Conservation (phyloP, 2,888 invertebrate genomes). For the Metallyticus violacea region DNA sequence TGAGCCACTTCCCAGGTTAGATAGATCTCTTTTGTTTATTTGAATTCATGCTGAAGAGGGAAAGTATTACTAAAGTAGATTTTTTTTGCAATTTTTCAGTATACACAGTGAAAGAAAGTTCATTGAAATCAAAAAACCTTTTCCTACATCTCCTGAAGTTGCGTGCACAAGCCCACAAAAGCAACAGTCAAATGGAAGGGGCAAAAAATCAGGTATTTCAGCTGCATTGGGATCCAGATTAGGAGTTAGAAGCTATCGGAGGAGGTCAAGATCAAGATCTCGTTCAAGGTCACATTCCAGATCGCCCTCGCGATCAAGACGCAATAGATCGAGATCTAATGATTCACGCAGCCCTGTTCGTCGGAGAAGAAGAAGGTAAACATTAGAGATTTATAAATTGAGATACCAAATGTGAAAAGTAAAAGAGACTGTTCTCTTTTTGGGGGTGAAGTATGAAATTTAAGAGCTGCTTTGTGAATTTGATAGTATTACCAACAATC, state of each 20-base stretch:
- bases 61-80: not conserved
- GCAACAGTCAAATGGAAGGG: conserved; percentile 38
- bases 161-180: conserved; percentile 36
- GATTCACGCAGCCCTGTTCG: conserved; percentile 24
- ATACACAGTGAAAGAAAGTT: conserved; percentile 32
- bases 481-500: no score
- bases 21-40: not conserved
- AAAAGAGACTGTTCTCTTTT: not conserved
- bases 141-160: conserved; percentile 9
- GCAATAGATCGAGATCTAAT: conserved; percentile 27
- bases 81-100: conserved; percentile 21
- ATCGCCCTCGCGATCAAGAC: conserved; percentile 39
- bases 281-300: conserved; percentile 41
- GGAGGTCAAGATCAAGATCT: conserved; percentile 45
- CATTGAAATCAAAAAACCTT: conserved; percentile 34
- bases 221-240: conserved; percentile 58
- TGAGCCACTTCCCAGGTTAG: conserved; percentile 74
- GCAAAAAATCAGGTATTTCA: conserved; percentile 51
- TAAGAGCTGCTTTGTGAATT: no score
- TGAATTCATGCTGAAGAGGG: not conserved
- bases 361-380: conserved; percentile 35
- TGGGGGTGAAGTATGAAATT: not conserved
- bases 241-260: conserved; percentile 52
- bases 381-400: not conserved
- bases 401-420: not conserved